phyloP scores from a whole-genome alignment of 2,888 invertebrate genomes.

The Ypsolopha scabrella region DNA sequence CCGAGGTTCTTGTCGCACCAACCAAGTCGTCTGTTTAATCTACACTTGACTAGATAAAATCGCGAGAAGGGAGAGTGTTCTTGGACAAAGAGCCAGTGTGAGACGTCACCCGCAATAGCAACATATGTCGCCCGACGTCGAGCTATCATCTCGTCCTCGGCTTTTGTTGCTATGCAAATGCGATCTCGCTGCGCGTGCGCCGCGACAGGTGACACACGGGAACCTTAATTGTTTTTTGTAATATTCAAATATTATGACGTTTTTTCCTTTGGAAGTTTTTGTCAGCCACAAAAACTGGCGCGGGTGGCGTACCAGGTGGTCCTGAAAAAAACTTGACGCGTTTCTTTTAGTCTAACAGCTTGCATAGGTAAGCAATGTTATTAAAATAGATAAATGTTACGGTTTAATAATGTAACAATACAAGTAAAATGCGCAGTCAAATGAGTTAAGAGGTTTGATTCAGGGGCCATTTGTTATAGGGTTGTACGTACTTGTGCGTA shows the following conservation, averaged over 20 bases:
- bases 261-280: slow-evolving; percentile 48
- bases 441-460: too few relatives aligned
- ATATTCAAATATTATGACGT: slow-evolving; percentile 69
- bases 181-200: slow-evolving; percentile 35
- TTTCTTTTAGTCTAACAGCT: slow-evolving; percentile 51
- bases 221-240: slow-evolving; percentile 68
- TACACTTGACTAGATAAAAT: slow-evolving; percentile 21
- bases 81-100: slow-evolving; percentile 20
- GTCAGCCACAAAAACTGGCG: slow-evolving; percentile 36
- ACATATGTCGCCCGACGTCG: background rate
- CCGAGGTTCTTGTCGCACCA: background rate
- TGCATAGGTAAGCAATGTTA: slow-evolving; percentile 22
- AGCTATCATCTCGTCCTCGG: slow-evolving; percentile 18
- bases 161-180: slow-evolving; percentile 64
- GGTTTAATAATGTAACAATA: background rate
- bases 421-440: too few relatives aligned
- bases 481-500: too few relatives aligned
- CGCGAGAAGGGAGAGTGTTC: slow-evolving; percentile 20
- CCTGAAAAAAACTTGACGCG: slow-evolving; percentile 28
- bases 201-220: slow-evolving; percentile 66
- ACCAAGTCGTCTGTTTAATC: background rate
- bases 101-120: slow-evolving; percentile 8
- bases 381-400: slow-evolving; percentile 6
- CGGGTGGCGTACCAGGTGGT: slow-evolving; percentile 66
- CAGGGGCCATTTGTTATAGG: too few relatives aligned